A percentile compares a stretch with the other conserved stretches of the same genome.
Evolutionary conservation across 92 coral and sea anemone genomes (phyloP).

Genomic region (Parazoanthus swiftii): DNA sequence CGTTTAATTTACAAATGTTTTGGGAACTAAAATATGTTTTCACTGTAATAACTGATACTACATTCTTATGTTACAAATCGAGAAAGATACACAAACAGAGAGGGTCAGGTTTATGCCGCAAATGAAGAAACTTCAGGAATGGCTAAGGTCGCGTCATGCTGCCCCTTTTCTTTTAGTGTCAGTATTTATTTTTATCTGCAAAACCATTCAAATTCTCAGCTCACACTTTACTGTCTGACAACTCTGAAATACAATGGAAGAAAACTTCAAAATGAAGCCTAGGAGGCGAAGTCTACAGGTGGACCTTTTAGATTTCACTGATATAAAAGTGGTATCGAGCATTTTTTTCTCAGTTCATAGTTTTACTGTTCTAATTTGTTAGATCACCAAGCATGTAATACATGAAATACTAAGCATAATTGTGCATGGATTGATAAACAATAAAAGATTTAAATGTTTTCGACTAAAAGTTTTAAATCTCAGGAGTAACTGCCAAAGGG

Average conservation of each 20-base stretch:
- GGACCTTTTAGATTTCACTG: neutral
- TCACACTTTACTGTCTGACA: conserved; percentile 71
- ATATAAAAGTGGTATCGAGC: neutral
- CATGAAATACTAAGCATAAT: neutral
- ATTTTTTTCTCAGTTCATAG: neutral
- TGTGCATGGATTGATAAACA: neutral
- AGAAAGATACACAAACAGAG: neutral
- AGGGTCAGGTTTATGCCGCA: neutral
- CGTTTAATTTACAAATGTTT: neutral
- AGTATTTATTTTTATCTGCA: conserved; percentile 28
- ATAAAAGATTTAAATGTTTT: too few relatives aligned
- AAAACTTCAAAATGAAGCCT: neutral
- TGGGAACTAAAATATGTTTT: neutral
- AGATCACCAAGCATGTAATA: too few relatives aligned
- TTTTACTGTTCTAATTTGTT: too few relatives aligned
- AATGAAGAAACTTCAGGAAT: neutral
- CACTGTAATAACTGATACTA: neutral
- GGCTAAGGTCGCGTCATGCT: neutral
- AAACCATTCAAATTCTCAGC: neutral
- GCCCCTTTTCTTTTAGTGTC: conserved; percentile 1
- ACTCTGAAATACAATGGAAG: conserved; percentile 63
- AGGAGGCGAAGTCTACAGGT: neutral
- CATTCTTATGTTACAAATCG: neutral
- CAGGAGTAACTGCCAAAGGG: too few relatives aligned
- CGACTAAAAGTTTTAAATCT: too few relatives aligned